These are phyloP conservation scores for Philhelius pedissequus DNA, from an alignment of 2,888 invertebrate genomes.

Conservation along the genomic window DNA sequence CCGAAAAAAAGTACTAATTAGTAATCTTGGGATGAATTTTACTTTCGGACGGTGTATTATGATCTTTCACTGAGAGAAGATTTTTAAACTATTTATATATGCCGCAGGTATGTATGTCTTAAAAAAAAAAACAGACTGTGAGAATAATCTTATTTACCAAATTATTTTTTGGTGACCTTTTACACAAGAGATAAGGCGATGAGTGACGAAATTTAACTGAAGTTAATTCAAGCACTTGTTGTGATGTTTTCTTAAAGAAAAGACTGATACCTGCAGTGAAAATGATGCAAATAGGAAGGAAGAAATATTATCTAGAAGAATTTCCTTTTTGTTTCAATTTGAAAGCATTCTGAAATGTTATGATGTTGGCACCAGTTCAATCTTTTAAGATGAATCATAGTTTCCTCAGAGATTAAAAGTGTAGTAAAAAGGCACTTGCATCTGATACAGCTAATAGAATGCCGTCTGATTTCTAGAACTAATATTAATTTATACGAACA, in stretches of 20 bases:
- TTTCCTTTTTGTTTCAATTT: not conserved
- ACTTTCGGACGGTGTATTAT: conserved; percentile 18
- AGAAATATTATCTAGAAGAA: not conserved
- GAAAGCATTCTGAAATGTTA: too few relatives aligned
- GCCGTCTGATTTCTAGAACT: too few relatives aligned
- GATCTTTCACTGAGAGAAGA: conserved; percentile 18
- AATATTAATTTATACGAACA: too few relatives aligned
- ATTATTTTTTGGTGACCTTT: not conserved
- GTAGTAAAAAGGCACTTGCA: too few relatives aligned
- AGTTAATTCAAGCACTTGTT: not conserved
- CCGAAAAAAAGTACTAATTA: not conserved
- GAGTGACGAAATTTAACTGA: not conserved
- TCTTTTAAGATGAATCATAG: too few relatives aligned
- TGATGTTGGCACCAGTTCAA: too few relatives aligned
- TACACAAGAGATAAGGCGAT: not conserved
- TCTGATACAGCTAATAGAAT: too few relatives aligned
- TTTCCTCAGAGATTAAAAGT: too few relatives aligned
- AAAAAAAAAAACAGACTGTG: not conserved
- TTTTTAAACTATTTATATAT: not conserved
- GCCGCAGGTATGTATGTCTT: conserved; percentile 31
- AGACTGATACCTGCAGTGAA: not conserved
- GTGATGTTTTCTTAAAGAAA: not conserved
- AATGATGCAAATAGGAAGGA: not conserved
- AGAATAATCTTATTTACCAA: conserved; percentile 15
- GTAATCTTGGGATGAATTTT: conserved; percentile 30